Evolutionary conservation across 2,797 vertebrate species (phyloP).

Genomic region (Falco columbarius): DNA sequence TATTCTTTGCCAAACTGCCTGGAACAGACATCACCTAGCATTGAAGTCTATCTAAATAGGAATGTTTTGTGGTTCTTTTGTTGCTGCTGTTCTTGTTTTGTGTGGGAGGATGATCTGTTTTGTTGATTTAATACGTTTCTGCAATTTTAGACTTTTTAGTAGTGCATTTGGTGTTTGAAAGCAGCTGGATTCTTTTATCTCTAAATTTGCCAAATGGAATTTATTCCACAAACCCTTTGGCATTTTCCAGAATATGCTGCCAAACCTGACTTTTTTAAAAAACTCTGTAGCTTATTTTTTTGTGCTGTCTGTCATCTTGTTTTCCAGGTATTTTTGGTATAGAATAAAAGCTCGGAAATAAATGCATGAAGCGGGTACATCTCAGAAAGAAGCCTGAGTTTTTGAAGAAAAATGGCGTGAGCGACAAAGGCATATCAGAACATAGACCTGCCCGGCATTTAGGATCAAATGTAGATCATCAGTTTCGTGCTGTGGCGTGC

Average conservation of each 20-base stretch:
- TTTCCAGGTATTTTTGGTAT: background rate
- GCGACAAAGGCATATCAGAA: background rate
- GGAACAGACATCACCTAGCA: background rate
- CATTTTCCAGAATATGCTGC: constrained; percentile 18
- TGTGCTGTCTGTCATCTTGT: background rate
- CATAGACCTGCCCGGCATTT: background rate
- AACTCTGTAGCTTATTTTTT: background rate
- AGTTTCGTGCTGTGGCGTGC: background rate
- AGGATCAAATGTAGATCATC: background rate
- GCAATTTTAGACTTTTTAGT: constrained; percentile 5
- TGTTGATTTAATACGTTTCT: constrained; percentile 1
- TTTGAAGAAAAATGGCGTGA: background rate
- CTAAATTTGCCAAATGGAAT: constrained; percentile 28
- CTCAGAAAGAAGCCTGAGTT: background rate
- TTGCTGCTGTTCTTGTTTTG: constrained; percentile 7
- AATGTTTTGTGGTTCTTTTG: constrained; percentile 35
- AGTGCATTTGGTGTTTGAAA: constrained; percentile 21
- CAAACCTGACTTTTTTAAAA: background rate
- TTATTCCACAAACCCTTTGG: constrained; percentile 28
- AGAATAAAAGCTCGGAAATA: constrained; percentile 7
- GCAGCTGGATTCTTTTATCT: constrained; percentile 44
- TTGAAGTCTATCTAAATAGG: constrained; percentile 15
- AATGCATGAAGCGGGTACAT: background rate
- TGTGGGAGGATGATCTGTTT: constrained; percentile 34
- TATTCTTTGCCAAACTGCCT: constrained; percentile 12